Evolutionary conservation across 2,113 vertebrate genomes (phyloP).

Genomic region (Poecile atricapillus): DNA sequence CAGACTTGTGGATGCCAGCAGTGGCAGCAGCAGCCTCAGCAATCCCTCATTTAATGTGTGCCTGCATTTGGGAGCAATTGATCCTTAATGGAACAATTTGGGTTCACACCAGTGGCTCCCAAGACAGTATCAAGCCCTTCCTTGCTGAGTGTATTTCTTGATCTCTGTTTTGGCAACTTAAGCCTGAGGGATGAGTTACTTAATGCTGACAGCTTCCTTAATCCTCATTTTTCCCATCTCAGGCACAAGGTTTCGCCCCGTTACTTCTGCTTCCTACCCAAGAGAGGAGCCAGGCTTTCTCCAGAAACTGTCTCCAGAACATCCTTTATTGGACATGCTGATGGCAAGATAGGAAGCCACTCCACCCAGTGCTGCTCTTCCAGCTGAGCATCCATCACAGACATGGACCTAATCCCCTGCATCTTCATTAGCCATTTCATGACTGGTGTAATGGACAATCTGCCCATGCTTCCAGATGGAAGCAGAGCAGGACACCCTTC

Average conservation of each 20-base stretch:
- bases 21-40: neutral
- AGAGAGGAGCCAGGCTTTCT: neutral
- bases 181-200: neutral
- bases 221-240: neutral
- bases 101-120: neutral
- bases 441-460: neutral
- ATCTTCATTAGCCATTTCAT: neutral
- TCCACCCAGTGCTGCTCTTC: neutral
- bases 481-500: neutral
- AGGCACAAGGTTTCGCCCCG: neutral
- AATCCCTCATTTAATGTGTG: neutral
- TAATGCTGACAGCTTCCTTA: neutral
- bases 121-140: neutral
- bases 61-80: neutral
- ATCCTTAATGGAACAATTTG: neutral
- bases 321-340: accelerated
- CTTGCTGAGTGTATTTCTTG: neutral
- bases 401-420: neutral
- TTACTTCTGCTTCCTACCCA: neutral
- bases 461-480: neutral
- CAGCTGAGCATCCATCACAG: neutral
- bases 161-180: neutral
- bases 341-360: neutral
- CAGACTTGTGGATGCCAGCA: neutral
- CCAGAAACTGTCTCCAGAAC: neutral